A percentile compares a stretch with the other conserved stretches of the same genome.
Conservation (phyloP, 2,888 invertebrate species). For the Spilarctia lutea region DNA sequence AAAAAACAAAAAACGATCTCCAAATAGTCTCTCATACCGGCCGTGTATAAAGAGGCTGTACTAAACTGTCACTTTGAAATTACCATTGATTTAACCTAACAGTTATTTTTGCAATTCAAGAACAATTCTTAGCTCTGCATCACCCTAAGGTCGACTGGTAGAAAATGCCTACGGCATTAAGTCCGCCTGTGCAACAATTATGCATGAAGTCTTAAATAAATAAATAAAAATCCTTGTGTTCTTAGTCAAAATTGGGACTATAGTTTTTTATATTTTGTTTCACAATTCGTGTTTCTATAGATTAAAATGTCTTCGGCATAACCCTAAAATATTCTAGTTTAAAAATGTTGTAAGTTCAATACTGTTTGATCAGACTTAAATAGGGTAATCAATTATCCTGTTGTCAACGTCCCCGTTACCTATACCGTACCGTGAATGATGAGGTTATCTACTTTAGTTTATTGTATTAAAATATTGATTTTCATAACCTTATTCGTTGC, state of each 20-base stretch:
- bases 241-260: too few relatives aligned
- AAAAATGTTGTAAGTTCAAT: slow-evolving; percentile 25
- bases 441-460: slow-evolving; percentile 27
- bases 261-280: too few relatives aligned
- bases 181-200: too few relatives aligned
- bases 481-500: not conserved
- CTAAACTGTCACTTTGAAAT: not conserved
- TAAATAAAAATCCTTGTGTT: too few relatives aligned
- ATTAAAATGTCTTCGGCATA: not conserved
- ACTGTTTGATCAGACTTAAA: slow-evolving; percentile 19
- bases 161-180: too few relatives aligned
- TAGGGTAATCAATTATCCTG: slow-evolving; percentile 34
- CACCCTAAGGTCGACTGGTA: too few relatives aligned
- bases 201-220: too few relatives aligned
- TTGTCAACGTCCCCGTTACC: slow-evolving; percentile 28
- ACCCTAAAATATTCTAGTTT: not conserved
- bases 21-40: not conserved
- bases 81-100: not conserved
- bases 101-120: not conserved
- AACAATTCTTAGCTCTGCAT: too few relatives aligned
- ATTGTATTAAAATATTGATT: slow-evolving; percentile 11
- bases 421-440: slow-evolving; percentile 32
- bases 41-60: not conserved
- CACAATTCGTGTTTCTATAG: not conserved
- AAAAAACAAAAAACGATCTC: too few relatives aligned